A percentile compares a stretch with the other conserved stretches of the same genome.
phyloP scores from a whole-genome alignment of 2,888 invertebrate genomes.

The Ichneumoninae sp. region DNA sequence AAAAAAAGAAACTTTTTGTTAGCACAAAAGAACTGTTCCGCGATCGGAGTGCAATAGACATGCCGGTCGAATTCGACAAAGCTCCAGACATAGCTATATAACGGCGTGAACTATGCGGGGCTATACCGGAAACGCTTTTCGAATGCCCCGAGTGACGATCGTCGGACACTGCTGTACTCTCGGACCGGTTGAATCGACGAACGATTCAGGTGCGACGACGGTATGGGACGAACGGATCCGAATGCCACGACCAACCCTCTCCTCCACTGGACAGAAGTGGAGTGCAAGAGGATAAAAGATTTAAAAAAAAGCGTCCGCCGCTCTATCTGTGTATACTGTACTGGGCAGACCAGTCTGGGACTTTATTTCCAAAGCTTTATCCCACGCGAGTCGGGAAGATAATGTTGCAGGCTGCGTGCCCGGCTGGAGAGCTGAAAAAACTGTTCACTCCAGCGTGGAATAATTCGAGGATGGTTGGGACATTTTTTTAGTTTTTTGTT shows the following conservation, averaged over 20 bases:
- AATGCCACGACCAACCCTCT: conserved; percentile 55
- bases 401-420: conserved; percentile 45
- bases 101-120: conserved; percentile 36
- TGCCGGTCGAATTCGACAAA: conserved; percentile 56
- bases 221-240: conserved; percentile 49
- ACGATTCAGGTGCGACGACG: conserved; percentile 58
- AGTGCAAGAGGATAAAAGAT: conserved; percentile 47
- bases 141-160: conserved; percentile 63
- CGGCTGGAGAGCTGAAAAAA: conserved; percentile 36
- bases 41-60: conserved; percentile 46
- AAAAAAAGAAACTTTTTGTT: conserved; percentile 47
- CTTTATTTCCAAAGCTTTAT: conserved; percentile 56
- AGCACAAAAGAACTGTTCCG: conserved; percentile 55
- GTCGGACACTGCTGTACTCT: conserved; percentile 20
- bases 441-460: neutral
- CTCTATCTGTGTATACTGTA: conserved; percentile 8
- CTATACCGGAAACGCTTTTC: conserved; percentile 62
- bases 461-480: neutral
- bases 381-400: conserved; percentile 52
- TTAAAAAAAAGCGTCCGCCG: conserved; percentile 13
- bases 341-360: conserved; percentile 43
- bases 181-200: conserved; percentile 45
- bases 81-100: conserved; percentile 47
- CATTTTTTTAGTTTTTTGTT: neutral
- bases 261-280: conserved; percentile 56